These are phyloP conservation scores for Coptodon rendalli DNA, from an alignment of 2,113 vertebrate genomes.

Conservation along the genomic window DNA sequence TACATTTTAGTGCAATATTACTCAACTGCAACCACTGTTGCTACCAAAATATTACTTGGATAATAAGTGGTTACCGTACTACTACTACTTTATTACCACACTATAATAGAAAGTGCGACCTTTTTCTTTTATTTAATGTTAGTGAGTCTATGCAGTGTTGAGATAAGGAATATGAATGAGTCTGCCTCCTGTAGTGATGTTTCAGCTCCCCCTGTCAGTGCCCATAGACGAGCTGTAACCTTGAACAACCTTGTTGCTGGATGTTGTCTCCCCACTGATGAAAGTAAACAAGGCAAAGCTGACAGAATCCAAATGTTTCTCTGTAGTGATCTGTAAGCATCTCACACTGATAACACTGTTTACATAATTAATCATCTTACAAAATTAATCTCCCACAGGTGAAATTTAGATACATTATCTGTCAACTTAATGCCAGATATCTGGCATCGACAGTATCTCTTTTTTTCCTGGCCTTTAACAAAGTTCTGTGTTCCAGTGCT, in stretches of 20 bases:
- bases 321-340: neutral
- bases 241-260: constrained; percentile 37
- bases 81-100: neutral
- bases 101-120: fast-evolving
- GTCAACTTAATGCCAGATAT: neutral
- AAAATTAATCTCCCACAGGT: constrained; percentile 31
- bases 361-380: constrained; percentile 56
- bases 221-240: constrained; percentile 7
- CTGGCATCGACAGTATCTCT: neutral
- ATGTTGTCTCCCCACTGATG: neutral
- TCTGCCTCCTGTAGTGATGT: neutral
- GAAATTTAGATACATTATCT: neutral
- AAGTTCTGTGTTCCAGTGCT: constrained; percentile 42
- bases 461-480: neutral
- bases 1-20: too few species aligned
- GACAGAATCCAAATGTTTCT: constrained; percentile 42
- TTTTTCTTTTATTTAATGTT: neutral
- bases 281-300: constrained; percentile 32
- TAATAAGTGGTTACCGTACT: too few species aligned
- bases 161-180: constrained; percentile 6
- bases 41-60: too few species aligned
- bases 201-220: neutral
- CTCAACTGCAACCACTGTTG: too few species aligned
- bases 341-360: constrained; percentile 48
- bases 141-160: neutral